Conservation (phyloP, 2,797 vertebrate genomes). For the Mormyrus proboscirostris region DNA sequence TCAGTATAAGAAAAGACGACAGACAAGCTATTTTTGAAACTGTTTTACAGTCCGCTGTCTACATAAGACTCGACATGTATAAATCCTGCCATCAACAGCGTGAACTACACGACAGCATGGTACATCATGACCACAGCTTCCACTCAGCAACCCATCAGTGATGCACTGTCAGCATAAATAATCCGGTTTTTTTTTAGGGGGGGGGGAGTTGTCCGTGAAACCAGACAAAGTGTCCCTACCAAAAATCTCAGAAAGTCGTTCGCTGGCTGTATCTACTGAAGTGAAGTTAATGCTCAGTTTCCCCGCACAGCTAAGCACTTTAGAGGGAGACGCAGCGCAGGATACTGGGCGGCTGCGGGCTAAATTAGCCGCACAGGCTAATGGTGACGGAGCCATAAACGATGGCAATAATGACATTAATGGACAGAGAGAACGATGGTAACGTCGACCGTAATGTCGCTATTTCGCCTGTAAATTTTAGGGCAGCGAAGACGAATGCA, state of each 20-base stretch:
- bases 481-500: neutral
- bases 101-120: neutral
- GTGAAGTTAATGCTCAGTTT: neutral
- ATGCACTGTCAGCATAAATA: neutral
- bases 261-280: neutral
- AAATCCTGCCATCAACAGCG: neutral
- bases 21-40: neutral
- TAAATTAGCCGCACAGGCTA: neutral
- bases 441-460: neutral
- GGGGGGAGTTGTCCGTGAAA: neutral
- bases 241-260: neutral
- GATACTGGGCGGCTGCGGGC: neutral
- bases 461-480: neutral
- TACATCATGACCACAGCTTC: neutral
- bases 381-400: neutral
- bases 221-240: neutral
- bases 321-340: neutral
- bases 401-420: neutral
- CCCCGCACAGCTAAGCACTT: neutral
- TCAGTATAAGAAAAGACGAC: neutral
- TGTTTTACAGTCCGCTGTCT: neutral
- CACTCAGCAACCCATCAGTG: neutral
- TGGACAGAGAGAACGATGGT: neutral
- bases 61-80: neutral
- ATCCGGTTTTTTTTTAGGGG: neutral